Evolutionary conservation across 2,888 invertebrate species (phyloP).

Genomic region (Pristionchus entomophagus): DNA sequence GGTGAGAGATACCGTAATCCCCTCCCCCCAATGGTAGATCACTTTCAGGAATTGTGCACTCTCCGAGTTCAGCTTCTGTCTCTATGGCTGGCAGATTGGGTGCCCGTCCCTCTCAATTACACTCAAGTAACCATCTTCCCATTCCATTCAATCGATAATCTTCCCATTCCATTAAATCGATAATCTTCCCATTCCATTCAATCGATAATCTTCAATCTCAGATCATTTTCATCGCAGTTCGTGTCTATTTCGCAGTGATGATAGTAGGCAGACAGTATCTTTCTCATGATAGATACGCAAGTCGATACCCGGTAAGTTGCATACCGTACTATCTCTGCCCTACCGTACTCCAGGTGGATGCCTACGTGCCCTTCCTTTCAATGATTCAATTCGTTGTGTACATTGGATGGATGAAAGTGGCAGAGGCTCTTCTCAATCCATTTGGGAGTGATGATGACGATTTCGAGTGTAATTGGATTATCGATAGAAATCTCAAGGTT

Average conservation of each 20-base stretch:
- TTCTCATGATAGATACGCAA: slow-evolving; percentile 5
- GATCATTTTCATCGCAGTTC: slow-evolving; percentile 40
- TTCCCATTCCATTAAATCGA: slow-evolving; percentile 22
- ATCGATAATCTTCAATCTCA: slow-evolving; percentile 2
- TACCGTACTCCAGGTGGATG: slow-evolving; percentile 44
- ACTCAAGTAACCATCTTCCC: slow-evolving; percentile 34
- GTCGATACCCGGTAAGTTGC: not conserved
- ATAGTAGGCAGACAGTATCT: slow-evolving; percentile 42
- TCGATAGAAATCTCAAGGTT: slow-evolving; percentile 45
- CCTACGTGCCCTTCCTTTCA: slow-evolving; percentile 48
- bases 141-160: not conserved
- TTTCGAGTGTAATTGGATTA: slow-evolving; percentile 50
- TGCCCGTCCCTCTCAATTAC: slow-evolving; percentile 44
- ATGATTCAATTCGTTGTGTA: slow-evolving; percentile 50
- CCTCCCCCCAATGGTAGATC: not conserved
- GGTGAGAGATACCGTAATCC: not conserved
- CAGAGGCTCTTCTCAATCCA: slow-evolving; percentile 50
- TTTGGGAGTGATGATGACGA: slow-evolving; percentile 50
- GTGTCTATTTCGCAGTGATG: slow-evolving; percentile 43
- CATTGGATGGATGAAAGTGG: slow-evolving; percentile 51
- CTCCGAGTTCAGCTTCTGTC: slow-evolving; percentile 31
- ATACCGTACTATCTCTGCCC: not conserved
- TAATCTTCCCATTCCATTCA: not conserved
- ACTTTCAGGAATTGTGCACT: not conserved
- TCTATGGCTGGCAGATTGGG: slow-evolving; percentile 41